phyloP scores from a whole-genome alignment of 2,888 invertebrate species.

The Ormia ochracea region DNA sequence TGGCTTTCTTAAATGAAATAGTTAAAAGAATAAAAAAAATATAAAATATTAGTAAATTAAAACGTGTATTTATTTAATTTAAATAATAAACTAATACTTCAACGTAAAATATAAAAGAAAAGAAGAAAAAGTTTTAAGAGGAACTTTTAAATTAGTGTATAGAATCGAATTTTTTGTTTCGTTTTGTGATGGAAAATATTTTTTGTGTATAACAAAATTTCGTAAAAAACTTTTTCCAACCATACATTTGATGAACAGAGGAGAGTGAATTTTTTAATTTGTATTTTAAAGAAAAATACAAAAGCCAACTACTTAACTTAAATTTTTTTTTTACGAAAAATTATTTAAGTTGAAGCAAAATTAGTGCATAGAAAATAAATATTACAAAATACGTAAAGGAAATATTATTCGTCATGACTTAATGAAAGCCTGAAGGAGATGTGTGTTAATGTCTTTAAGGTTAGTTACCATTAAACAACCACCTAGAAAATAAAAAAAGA shows the following conservation, averaged over 20 bases:
- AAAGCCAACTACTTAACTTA: slow-evolving; percentile 22
- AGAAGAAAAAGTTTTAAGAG: not conserved
- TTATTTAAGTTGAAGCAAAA: not conserved
- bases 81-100: slow-evolving; percentile 26
- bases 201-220: slow-evolving; percentile 60
- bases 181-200: slow-evolving; percentile 59
- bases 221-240: slow-evolving; percentile 56
- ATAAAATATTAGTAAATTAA: slow-evolving; percentile 45
- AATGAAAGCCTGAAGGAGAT: slow-evolving; percentile 38
- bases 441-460: slow-evolving; percentile 53
- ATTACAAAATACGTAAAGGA: not conserved
- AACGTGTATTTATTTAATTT: slow-evolving; percentile 44
- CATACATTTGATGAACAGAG: slow-evolving; percentile 50
- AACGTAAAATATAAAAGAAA: not conserved
- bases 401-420: slow-evolving; percentile 42
- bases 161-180: slow-evolving; percentile 47
- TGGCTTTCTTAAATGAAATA: slow-evolving; percentile 57
- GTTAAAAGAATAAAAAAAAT: slow-evolving; percentile 42
- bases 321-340: not conserved
- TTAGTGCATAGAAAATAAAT: not conserved
- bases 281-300: slow-evolving; percentile 18
- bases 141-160: slow-evolving; percentile 49
- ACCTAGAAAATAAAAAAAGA: slow-evolving; percentile 50
- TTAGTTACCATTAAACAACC: slow-evolving; percentile 55
- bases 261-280: slow-evolving; percentile 50